Percentiles rank a stretch among this genome's conserved stretches.
Conservation (phyloP, 2,888 invertebrate species). For the Sarcophaga carnaria region DNA sequence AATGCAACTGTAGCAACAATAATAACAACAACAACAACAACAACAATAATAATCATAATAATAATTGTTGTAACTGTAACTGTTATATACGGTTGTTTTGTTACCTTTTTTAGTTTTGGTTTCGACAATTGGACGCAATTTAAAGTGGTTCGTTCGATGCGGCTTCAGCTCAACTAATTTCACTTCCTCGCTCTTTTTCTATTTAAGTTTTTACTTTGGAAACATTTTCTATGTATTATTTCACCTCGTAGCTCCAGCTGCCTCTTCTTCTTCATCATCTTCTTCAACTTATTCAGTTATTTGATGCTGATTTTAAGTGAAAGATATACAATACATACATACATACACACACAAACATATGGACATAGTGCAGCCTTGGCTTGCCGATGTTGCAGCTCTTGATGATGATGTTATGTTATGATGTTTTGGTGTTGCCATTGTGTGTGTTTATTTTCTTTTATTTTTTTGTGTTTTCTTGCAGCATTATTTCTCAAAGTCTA, state of each 20-base stretch:
- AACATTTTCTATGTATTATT: background rate
- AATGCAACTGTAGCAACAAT: background rate
- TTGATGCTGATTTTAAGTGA: slow-evolving; percentile 64
- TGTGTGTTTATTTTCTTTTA: background rate
- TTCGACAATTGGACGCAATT: slow-evolving; percentile 10
- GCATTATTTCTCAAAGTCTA: background rate
- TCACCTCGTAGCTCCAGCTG: background rate
- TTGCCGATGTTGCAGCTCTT: slow-evolving; percentile 3
- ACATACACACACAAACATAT: background rate
- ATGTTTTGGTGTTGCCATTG: slow-evolving; percentile 1
- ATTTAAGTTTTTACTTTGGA: background rate
- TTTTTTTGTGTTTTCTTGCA: background rate
- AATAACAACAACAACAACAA: slow-evolving; percentile 20
- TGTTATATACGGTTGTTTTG: slow-evolving; percentile 54
- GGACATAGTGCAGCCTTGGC: too few species aligned
- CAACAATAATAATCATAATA: slow-evolving; percentile 68
- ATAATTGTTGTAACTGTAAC: slow-evolving; percentile 20
- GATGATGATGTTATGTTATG: slow-evolving; percentile 37
- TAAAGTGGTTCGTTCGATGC: background rate
- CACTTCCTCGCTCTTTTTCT: background rate
- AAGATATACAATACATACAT: slow-evolving; percentile 51
- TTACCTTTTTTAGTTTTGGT: background rate
- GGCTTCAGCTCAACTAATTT: background rate
- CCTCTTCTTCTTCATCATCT: background rate
- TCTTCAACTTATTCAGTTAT: slow-evolving; percentile 45